phyloP scores from a whole-genome alignment of 2,113 vertebrate species.

The Coptodon rendalli region DNA sequence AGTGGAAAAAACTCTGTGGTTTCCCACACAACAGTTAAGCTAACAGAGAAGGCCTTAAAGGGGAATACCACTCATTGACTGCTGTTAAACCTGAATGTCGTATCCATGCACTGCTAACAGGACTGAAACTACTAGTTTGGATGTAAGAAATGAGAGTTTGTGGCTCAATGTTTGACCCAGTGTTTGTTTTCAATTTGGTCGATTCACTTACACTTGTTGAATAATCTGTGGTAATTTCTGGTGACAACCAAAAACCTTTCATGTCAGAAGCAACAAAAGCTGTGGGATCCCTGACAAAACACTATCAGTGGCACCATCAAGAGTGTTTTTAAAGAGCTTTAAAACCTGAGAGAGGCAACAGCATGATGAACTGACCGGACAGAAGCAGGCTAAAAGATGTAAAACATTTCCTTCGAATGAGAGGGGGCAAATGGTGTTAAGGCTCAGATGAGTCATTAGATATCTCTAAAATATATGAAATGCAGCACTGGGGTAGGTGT shows the following conservation, averaged over 20 bases:
- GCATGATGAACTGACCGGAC: background rate
- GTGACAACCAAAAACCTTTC: background rate
- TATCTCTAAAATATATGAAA: background rate
- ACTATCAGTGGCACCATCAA: background rate
- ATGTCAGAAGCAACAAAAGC: background rate
- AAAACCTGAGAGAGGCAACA: background rate
- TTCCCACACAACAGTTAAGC: background rate
- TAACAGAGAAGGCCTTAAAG: background rate
- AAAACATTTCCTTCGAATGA: background rate
- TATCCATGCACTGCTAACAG: background rate
- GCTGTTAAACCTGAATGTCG: background rate
- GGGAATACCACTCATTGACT: background rate
- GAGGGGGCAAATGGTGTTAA: background rate
- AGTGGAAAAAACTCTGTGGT: constrained; percentile 21
- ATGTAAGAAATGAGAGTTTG: background rate
- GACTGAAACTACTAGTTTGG: background rate
- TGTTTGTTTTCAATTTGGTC: background rate
- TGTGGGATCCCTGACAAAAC: background rate
- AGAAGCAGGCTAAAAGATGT: background rate
- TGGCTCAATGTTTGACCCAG: background rate
- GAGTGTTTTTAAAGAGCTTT: background rate
- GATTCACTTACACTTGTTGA: background rate
- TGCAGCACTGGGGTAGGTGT: background rate
- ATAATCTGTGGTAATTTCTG: background rate
- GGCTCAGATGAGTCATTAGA: background rate